Percentiles rank a stretch among this genome's conserved stretches.
Evolutionary conservation across 92 coral and sea anemone genomes (phyloP).

Genomic region (Epizoanthus ramosus): DNA sequence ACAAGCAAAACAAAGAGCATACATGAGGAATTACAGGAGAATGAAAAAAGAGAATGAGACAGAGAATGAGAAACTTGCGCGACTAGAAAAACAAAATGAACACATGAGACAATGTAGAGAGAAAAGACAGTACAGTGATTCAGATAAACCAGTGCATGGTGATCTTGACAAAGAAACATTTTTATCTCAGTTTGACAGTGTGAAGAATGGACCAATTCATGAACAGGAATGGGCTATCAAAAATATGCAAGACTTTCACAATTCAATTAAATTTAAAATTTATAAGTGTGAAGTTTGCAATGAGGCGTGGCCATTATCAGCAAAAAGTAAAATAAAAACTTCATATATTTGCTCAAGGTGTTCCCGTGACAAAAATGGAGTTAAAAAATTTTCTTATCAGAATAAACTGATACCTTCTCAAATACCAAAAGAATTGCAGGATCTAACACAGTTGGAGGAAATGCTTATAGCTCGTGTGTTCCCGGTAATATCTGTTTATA

Average conservation of each 20-base stretch:
- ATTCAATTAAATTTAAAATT: conserved; percentile 46
- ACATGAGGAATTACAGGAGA: conserved; percentile 47
- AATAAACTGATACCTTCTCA: conserved; percentile 68
- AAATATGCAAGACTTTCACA: conserved; percentile 43
- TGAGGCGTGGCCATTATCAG: conserved; percentile 43
- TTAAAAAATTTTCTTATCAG: conserved; percentile 71
- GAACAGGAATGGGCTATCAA: conserved; percentile 48
- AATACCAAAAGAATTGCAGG: conserved; percentile 75
- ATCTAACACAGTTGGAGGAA: conserved; percentile 74
- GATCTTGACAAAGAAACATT: conserved; percentile 37
- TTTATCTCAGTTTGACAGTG: conserved; percentile 47
- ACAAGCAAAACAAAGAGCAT: conserved; percentile 43
- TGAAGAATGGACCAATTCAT: conserved; percentile 48
- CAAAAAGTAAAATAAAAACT: conserved; percentile 33
- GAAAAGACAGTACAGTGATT: conserved; percentile 14
- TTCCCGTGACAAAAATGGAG: conserved; percentile 53
- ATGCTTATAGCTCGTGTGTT: conserved; percentile 79
- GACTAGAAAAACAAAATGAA: conserved; percentile 45
- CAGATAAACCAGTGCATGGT: conserved; percentile 12
- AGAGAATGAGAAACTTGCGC: conserved; percentile 28
- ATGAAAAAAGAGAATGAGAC: conserved; percentile 33
- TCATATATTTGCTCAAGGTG: conserved; percentile 62
- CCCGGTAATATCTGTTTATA: conserved; percentile 71
- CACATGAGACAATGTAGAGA: conserved; percentile 38
- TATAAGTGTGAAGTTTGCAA: conserved; percentile 23